These are phyloP conservation scores for Hipparchia semele DNA, from an alignment of 2,888 invertebrate species.

Conservation along the genomic window DNA sequence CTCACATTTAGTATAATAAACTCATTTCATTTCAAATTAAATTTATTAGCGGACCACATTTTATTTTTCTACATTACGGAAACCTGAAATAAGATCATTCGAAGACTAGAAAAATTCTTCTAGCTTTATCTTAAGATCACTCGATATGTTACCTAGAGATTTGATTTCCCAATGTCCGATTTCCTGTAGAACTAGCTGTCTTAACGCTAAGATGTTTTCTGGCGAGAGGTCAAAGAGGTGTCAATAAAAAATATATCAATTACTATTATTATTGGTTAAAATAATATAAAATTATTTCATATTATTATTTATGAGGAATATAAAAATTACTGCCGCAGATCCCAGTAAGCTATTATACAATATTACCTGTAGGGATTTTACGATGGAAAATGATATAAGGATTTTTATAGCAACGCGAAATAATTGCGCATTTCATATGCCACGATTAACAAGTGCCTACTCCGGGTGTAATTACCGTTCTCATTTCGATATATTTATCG, in stretches of 20 bases:
- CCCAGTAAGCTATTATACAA: neutral
- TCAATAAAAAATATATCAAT: neutral
- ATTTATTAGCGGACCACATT: too few species aligned
- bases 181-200: neutral
- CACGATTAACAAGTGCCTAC: constrained; percentile 10
- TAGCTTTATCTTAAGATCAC: neutral
- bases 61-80: too few species aligned
- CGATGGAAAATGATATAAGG: constrained; percentile 3
- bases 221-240: neutral
- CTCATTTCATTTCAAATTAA: too few species aligned
- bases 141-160: neutral
- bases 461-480: constrained; percentile 12
- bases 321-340: neutral
- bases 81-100: too few species aligned
- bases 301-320: too few species aligned
- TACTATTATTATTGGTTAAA: too few species aligned
- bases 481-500: constrained; percentile 20
- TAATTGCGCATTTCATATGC: constrained; percentile 4
- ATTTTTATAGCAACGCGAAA: neutral
- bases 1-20: too few species aligned
- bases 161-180: neutral
- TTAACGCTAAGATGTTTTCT: too few species aligned
- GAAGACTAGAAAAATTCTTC: too few species aligned
- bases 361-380: neutral
- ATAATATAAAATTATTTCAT: too few species aligned